Percentiles rank a stretch among this genome's conserved stretches.
These are phyloP conservation scores for Tarsius wallacei DNA, from an alignment of 2,797 vertebrate genomes.

Conservation along the genomic window DNA sequence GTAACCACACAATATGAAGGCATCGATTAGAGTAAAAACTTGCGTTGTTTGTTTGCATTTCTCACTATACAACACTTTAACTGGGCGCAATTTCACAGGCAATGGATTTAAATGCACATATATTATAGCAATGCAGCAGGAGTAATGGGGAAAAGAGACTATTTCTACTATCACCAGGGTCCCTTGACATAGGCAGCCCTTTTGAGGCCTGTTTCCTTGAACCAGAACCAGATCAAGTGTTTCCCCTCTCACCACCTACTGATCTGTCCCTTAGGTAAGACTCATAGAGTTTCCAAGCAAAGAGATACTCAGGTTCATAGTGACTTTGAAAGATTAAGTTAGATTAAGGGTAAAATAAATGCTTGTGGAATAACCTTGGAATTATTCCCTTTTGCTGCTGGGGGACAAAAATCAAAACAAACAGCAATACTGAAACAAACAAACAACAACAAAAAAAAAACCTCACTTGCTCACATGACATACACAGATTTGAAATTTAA, in stretches of 20 bases:
- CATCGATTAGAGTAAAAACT: neutral
- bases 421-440: neutral
- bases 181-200: neutral
- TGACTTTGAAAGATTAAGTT: neutral
- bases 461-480: neutral
- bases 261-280: neutral
- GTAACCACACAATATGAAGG: neutral
- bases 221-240: neutral
- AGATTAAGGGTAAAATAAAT: neutral
- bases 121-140: neutral
- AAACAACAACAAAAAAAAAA: neutral
- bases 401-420: neutral
- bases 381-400: neutral
- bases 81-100: neutral
- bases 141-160: neutral
- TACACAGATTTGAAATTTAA: neutral
- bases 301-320: neutral
- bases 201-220: neutral
- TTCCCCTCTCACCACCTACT: neutral
- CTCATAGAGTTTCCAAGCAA: neutral
- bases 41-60: neutral
- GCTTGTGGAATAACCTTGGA: neutral
- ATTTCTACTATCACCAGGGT: neutral
- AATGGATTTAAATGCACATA: neutral
- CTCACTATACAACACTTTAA: neutral